phyloP scores from a whole-genome alignment of 2,888 invertebrate species.

The Perizoma affinitatum region DNA sequence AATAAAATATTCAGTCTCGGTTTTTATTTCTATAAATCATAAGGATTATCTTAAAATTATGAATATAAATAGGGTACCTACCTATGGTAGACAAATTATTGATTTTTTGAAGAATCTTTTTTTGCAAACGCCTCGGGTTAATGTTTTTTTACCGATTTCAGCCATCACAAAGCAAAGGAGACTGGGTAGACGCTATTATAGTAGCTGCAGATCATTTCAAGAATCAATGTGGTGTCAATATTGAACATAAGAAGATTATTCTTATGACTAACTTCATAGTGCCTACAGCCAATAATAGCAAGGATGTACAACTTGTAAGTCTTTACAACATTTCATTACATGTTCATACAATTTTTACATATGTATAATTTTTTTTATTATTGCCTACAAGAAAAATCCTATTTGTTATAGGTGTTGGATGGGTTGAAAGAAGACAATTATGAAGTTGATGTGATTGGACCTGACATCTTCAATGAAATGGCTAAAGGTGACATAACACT shows the following conservation, averaged over 20 bases:
- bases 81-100: not conserved
- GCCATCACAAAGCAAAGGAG: slow-evolving; percentile 78
- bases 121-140: no score
- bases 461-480: slow-evolving; percentile 66
- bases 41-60: no score
- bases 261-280: slow-evolving; percentile 86
- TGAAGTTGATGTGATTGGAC: slow-evolving; percentile 87
- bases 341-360: no score
- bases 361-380: no score
- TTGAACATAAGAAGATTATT: slow-evolving; percentile 80
- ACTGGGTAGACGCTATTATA: slow-evolving; percentile 87
- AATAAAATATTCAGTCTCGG: no score
- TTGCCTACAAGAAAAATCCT: no score
- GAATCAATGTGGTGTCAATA: slow-evolving; percentile 56
- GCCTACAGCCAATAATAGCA: slow-evolving; percentile 69
- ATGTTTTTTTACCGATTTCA: slow-evolving; percentile 37
- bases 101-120: no score
- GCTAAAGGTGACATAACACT: slow-evolving; percentile 58
- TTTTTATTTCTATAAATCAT: no score
- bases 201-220: slow-evolving; percentile 83
- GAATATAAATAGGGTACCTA: no score
- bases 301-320: slow-evolving; percentile 71
- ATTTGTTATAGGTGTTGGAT: slow-evolving; percentile 67
- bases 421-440: slow-evolving; percentile 82
- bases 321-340: not conserved